These are phyloP conservation scores for Oryctes rhinoceros DNA, from an alignment of 1,140 invertebrate species.

Conservation along the genomic window DNA sequence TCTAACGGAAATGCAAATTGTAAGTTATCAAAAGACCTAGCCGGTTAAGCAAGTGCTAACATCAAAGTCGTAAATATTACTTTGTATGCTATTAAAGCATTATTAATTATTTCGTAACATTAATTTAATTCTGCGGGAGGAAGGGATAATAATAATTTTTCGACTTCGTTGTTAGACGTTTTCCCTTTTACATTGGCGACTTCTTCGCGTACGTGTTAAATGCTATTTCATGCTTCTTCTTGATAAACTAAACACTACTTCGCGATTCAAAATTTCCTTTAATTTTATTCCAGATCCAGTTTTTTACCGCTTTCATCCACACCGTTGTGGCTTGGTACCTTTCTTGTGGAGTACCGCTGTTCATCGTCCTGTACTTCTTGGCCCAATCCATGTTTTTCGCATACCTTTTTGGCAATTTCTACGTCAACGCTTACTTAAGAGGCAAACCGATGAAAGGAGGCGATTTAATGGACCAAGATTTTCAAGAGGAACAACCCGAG, in stretches of 20 bases:
- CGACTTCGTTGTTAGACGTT: too few species aligned
- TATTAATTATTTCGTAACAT: too few species aligned
- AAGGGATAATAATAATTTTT: too few species aligned
- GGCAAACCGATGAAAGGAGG: not conserved
- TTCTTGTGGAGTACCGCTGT: not conserved
- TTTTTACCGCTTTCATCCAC: not conserved
- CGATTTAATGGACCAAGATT: not conserved
- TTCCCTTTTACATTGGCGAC: too few species aligned
- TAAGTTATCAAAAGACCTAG: constrained; percentile 60
- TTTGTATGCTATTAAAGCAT: too few species aligned
- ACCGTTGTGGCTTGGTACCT: not conserved
- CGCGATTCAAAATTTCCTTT: too few species aligned
- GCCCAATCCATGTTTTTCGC: constrained; percentile 2
- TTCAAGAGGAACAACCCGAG: not conserved
- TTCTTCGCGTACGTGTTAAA: too few species aligned
- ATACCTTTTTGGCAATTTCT: constrained; percentile 34
- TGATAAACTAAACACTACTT: too few species aligned
- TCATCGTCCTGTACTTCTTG: not conserved
- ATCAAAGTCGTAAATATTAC: too few species aligned
- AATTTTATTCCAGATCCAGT: constrained; percentile 32
- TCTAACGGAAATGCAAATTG: constrained; percentile 84
- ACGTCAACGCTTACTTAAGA: constrained; percentile 11
- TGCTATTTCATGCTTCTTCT: too few species aligned
- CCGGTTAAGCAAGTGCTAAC: not conserved
- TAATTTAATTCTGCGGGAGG: too few species aligned